phyloP scores from a whole-genome alignment of 2,113 vertebrate species.

The Pyxicephalus adspersus region DNA sequence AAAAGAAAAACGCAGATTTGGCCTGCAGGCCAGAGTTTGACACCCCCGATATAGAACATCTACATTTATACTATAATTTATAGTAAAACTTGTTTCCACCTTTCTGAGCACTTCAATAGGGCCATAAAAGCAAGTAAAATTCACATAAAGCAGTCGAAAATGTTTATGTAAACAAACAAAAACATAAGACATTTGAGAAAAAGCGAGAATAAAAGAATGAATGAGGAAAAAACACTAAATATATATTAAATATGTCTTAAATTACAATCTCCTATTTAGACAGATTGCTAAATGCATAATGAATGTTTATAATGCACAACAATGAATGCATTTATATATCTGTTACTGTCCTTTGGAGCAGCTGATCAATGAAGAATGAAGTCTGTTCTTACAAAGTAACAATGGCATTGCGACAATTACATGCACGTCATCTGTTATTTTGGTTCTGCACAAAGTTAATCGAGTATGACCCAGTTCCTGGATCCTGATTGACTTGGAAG shows the following conservation, averaged over 20 bases:
- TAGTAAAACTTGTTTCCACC: too few species aligned
- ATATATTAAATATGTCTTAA: background rate
- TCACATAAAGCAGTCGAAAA: background rate
- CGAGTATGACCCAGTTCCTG: constrained; percentile 88
- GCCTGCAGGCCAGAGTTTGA: too few species aligned
- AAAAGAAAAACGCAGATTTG: too few species aligned
- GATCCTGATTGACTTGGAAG: constrained; percentile 94
- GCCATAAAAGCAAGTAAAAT: too few species aligned
- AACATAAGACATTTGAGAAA: background rate
- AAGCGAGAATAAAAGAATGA: background rate
- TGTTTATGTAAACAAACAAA: constrained; percentile 2
- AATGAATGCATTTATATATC: background rate
- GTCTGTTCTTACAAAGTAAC: background rate
- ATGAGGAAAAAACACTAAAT: background rate
- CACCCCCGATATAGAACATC: too few species aligned
- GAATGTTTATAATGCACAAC: background rate
- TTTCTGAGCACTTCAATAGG: too few species aligned
- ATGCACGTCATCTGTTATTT: constrained; percentile 74
- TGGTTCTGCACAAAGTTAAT: constrained; percentile 93
- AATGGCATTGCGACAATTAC: background rate
- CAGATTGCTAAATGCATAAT: too few species aligned
- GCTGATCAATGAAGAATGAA: background rate
- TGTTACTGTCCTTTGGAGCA: background rate
- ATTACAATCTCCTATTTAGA: background rate
- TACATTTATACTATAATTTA: too few species aligned